phyloP scores from a whole-genome alignment of 1,140 invertebrate species.

The Lasioglossum baleicum region DNA sequence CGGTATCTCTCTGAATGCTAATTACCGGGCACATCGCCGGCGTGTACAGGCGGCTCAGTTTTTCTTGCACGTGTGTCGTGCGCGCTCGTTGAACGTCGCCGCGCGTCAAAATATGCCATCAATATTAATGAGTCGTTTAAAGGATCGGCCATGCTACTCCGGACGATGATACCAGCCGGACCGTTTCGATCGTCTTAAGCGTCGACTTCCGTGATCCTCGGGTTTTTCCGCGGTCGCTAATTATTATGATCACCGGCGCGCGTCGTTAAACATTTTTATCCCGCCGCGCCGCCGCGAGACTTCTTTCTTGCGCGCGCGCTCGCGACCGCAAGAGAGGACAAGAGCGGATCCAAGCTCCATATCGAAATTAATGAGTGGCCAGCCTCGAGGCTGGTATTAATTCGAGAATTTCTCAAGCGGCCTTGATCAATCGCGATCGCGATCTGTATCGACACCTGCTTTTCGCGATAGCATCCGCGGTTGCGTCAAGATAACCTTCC shows the following conservation, averaged over 20 bases:
- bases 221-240: constrained; percentile 6
- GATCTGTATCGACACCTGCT: not conserved
- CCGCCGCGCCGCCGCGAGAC: not conserved
- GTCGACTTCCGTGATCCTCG: not conserved
- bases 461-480: not conserved
- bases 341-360: no score
- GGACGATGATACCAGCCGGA: not conserved
- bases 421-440: not conserved
- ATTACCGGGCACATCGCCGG: constrained; percentile 1
- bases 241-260: constrained; percentile 16
- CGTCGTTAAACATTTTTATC: constrained; percentile 4
- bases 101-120: constrained; percentile 13
- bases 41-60: not conserved
- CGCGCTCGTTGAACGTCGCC: no score
- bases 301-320: not conserved
- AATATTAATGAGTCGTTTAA: constrained; percentile 20
- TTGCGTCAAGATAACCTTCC: no score
- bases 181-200: constrained; percentile 2
- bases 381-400: not conserved
- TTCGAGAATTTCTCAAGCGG: not conserved
- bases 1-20: not conserved
- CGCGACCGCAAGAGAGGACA: no score
- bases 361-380: not conserved
- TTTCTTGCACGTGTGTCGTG: constrained; percentile 6
- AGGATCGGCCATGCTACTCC: not conserved